A percentile compares a stretch with the other conserved stretches of the same genome.
Evolutionary conservation across 2,888 invertebrate species (phyloP).

Genomic region (Tethea ocularis): DNA sequence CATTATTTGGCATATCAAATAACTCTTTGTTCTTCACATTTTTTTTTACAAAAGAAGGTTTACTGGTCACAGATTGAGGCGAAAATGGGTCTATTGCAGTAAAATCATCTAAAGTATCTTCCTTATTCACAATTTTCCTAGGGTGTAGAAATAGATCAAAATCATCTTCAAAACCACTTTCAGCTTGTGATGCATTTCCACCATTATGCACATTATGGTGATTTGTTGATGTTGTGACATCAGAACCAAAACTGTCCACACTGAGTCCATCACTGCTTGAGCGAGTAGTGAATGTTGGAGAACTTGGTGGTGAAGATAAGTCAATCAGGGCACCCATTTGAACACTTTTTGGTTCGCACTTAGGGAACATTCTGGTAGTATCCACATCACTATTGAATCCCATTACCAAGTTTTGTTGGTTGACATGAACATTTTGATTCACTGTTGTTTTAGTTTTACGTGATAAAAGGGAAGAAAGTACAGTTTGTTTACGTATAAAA

Average conservation of each 20-base stretch:
- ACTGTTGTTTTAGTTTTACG: slow-evolving; percentile 63
- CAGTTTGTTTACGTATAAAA: slow-evolving; percentile 79
- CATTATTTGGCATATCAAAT: slow-evolving; percentile 83
- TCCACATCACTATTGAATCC: slow-evolving; percentile 63
- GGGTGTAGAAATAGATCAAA: slow-evolving; percentile 86
- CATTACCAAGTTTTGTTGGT: slow-evolving; percentile 42
- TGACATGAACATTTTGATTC: slow-evolving; percentile 36
- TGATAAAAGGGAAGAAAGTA: slow-evolving; percentile 67
- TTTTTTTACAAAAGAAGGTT: slow-evolving; percentile 37
- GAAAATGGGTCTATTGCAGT: slow-evolving; percentile 83
- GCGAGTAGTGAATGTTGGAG: slow-evolving; percentile 89
- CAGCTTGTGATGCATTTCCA: slow-evolving; percentile 88
- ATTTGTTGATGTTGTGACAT: slow-evolving; percentile 84
- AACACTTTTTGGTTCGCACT: slow-evolving; percentile 74
- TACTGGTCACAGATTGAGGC: slow-evolving; percentile 60
- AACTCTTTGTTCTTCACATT: slow-evolving; percentile 84
- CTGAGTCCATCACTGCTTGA: slow-evolving; percentile 90
- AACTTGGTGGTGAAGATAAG: slow-evolving; percentile 88
- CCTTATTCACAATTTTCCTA: slow-evolving; percentile 65
- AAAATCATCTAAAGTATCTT: slow-evolving; percentile 81
- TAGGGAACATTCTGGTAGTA: slow-evolving; percentile 69
- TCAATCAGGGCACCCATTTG: slow-evolving; percentile 86
- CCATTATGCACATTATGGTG: slow-evolving; percentile 82
- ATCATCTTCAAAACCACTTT: slow-evolving; percentile 93
- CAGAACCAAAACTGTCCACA: slow-evolving; percentile 90